A percentile compares a stretch with the other conserved stretches of the same genome.
Conservation (phyloP, 1,140 invertebrate species). For the Aphis craccivora region DNA sequence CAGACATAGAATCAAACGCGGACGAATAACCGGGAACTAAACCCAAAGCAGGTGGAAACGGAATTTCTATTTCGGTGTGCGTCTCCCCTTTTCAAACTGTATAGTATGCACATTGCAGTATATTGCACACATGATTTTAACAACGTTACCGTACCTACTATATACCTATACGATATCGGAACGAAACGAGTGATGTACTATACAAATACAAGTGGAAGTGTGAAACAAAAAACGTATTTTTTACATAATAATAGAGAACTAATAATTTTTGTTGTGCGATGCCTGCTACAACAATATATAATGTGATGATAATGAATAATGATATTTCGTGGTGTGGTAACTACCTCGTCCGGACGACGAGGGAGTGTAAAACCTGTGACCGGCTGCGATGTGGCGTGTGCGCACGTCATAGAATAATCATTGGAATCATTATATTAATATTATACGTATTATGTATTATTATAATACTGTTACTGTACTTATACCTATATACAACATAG, state of each 20-base stretch:
- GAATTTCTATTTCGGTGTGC: too few species aligned
- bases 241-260: not conserved
- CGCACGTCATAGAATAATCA: not conserved
- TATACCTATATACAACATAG: not conserved
- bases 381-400: not conserved
- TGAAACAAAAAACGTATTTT: not conserved
- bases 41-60: too few species aligned
- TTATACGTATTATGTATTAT: not conserved
- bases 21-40: too few species aligned
- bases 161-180: not conserved
- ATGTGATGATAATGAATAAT: slow-evolving; percentile 1
- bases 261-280: not conserved
- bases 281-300: not conserved
- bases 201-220: not conserved
- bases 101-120: too few species aligned
- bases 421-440: not conserved
- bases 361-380: not conserved
- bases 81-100: too few species aligned
- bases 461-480: not conserved
- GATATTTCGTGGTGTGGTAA: not conserved
- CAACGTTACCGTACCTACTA: too few species aligned
- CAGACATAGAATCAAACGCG: too few species aligned
- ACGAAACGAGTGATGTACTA: not conserved
- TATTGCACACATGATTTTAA: too few species aligned
- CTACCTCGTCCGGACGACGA: not conserved